Evolutionary conservation across 2,797 vertebrate genomes (phyloP).

Genomic region (Eupleurogrammus muticus): DNA sequence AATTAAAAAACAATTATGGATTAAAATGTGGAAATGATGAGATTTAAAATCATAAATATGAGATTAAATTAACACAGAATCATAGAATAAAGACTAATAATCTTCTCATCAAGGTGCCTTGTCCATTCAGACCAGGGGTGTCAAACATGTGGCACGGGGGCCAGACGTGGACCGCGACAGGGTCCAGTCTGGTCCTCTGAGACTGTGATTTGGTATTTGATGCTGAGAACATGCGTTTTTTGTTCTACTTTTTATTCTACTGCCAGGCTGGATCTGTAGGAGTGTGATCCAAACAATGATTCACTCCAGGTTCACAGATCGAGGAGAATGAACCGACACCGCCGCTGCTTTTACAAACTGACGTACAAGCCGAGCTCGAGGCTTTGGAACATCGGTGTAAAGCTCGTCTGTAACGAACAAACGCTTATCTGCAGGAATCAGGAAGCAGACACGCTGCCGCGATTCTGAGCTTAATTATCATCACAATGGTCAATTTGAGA

Average conservation of each 20-base stretch:
- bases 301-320: slow-evolving; percentile 60
- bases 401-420: background rate
- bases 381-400: background rate
- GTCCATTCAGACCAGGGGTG: no score
- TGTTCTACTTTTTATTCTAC: no score
- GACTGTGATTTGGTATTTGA: slow-evolving; percentile 25
- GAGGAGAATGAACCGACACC: slow-evolving; percentile 46
- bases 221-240: background rate
- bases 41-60: no score
- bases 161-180: no score
- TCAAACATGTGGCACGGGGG: no score
- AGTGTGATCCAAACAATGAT: slow-evolving; percentile 57
- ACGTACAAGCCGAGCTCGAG: background rate
- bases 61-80: no score
- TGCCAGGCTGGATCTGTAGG: slow-evolving; percentile 32
- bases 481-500: slow-evolving; percentile 15
- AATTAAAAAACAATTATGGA: no score
- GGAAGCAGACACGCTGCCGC: background rate
- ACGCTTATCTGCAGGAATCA: slow-evolving; percentile 12
- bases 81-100: no score
- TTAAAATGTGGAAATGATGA: no score
- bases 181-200: no score
- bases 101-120: no score
- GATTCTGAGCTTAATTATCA: slow-evolving; percentile 18
- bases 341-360: slow-evolving; percentile 1